phyloP scores from a whole-genome alignment of 2,888 invertebrate genomes.

The Zelleria hepariella region DNA sequence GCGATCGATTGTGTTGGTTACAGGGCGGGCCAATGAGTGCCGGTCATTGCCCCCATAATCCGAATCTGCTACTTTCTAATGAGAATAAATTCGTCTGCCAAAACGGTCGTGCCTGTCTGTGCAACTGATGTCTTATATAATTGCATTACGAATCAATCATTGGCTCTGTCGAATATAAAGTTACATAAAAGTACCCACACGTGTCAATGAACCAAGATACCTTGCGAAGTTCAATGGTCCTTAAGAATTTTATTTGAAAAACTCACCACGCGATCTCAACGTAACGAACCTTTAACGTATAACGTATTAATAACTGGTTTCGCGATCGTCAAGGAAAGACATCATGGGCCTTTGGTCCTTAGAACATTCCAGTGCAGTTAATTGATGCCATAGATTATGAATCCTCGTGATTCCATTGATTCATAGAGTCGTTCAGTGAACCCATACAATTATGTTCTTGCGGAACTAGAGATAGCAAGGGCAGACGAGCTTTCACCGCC shows the following conservation, averaged over 20 bases:
- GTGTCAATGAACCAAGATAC: not conserved
- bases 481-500: conserved; percentile 63
- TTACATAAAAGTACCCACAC: not conserved
- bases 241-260: not conserved
- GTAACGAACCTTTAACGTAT: not conserved
- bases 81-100: conserved; percentile 39
- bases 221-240: not conserved
- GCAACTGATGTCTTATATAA: not conserved
- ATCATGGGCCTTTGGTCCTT: not conserved
- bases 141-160: not conserved
- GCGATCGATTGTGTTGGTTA: not conserved
- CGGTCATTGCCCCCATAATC: conserved; percentile 46
- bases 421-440: conserved; percentile 49
- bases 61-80: conserved; percentile 66
- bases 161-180: not conserved
- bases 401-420: conserved; percentile 7
- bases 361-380: too few relatives aligned
- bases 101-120: conserved; percentile 15
- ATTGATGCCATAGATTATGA: not conserved
- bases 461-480: conserved; percentile 52
- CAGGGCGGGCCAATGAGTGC: conserved; percentile 31
- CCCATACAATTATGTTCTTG: conserved; percentile 51
- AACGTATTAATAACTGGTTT: not conserved
- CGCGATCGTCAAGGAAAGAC: not conserved
- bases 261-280: not conserved